A percentile compares a stretch with the other conserved stretches of the same genome.
These are phyloP conservation scores for Psettodes erumei DNA, from an alignment of 2,113 vertebrate species.

Conservation along the genomic window DNA sequence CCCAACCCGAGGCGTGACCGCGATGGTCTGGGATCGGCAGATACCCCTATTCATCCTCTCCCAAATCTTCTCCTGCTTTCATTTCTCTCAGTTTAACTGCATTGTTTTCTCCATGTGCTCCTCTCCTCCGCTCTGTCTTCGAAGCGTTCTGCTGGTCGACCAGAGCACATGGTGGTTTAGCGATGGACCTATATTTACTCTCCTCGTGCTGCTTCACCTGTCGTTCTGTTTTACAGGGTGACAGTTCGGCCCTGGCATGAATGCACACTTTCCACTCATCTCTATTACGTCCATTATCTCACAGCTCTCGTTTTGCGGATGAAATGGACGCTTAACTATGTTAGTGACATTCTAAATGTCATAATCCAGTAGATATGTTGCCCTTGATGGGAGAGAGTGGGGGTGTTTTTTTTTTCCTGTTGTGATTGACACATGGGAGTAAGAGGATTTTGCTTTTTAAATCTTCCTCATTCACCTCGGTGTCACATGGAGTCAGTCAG, in stretches of 20 bases:
- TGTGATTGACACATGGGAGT: slow-evolving; percentile 10
- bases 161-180: slow-evolving; percentile 50
- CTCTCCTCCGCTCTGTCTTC: neutral
- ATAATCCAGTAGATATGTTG: slow-evolving; percentile 9
- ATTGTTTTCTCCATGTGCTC: slow-evolving; percentile 9
- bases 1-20: neutral
- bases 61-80: neutral
- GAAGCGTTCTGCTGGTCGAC: slow-evolving; percentile 17
- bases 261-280: slow-evolving; percentile 62
- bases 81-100: neutral
- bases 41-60: neutral
- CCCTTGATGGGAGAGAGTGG: neutral
- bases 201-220: slow-evolving; percentile 71
- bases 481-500: neutral
- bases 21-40: neutral
- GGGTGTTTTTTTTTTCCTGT: neutral
- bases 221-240: slow-evolving; percentile 74
- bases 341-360: slow-evolving; percentile 27
- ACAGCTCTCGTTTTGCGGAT: slow-evolving; percentile 18
- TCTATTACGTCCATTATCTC: slow-evolving; percentile 33
- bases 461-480: neutral
- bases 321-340: slow-evolving; percentile 3
- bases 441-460: slow-evolving; percentile 2
- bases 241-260: slow-evolving; percentile 68
- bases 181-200: slow-evolving; percentile 78